phyloP scores from a whole-genome alignment of 1,140 invertebrate species.

The Drosophila bipectinata region DNA sequence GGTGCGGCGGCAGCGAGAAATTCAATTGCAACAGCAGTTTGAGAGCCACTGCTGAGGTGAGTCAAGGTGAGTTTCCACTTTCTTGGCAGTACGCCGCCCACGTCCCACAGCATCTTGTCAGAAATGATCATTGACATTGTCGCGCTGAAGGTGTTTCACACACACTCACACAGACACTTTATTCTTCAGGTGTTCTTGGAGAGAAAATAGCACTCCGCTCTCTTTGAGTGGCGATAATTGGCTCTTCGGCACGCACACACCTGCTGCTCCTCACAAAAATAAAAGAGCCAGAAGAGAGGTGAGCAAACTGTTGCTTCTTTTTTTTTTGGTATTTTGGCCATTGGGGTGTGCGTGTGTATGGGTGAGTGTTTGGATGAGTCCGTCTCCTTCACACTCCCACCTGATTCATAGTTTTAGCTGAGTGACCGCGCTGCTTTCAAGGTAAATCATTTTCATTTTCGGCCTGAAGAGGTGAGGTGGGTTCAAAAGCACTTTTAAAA shows the following conservation, averaged over 20 bases:
- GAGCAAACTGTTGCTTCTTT: conserved; percentile 49
- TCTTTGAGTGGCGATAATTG: conserved; percentile 32
- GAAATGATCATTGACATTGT: conserved; percentile 83
- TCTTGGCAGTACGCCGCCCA: conserved; percentile 62
- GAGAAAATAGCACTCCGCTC: conserved; percentile 7
- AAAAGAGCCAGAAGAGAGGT: conserved; percentile 23
- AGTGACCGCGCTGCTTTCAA: conserved; percentile 69
- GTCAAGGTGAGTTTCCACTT: conserved; percentile 58
- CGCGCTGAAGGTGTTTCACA: conserved; percentile 73
- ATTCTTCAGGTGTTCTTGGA: conserved; percentile 20
- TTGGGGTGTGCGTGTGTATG: conserved; percentile 18
- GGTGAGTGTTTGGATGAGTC: conserved; percentile 15
- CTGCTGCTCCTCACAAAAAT: conserved; percentile 42
- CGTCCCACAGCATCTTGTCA: conserved; percentile 54
- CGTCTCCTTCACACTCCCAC: conserved; percentile 24
- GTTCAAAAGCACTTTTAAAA: conserved; percentile 6
- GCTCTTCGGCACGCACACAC: conserved; percentile 49
- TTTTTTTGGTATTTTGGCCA: conserved; percentile 28
- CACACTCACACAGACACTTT: conserved; percentile 14
- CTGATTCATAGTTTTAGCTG: conserved; percentile 54
- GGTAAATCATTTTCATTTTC: conserved; percentile 57
- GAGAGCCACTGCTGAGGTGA: conserved; percentile 55
- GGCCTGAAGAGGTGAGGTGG: conserved; percentile 28
- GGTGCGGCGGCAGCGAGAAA: conserved; percentile 2
- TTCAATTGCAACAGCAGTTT: conserved; percentile 47